phyloP scores from a whole-genome alignment of 2,797 vertebrate species.

The Tragelaphus eurycerus region DNA sequence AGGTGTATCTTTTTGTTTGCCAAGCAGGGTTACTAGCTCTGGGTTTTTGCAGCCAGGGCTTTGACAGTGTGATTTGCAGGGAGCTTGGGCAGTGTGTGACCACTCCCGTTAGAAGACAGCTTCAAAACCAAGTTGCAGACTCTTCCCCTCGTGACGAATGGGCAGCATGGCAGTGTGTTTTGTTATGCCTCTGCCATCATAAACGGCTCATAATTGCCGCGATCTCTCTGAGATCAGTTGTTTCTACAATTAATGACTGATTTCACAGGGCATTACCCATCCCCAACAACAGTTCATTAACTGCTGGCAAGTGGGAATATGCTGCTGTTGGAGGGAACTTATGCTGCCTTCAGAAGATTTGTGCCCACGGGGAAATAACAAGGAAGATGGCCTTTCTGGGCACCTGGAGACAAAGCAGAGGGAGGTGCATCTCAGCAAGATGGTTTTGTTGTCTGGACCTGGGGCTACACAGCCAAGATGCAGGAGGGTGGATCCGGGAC shows the following conservation, averaged over 20 bases:
- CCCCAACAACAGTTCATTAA: conserved; percentile 77
- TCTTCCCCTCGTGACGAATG: background rate
- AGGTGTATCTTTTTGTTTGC: conserved; percentile 9
- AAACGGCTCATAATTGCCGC: conserved; percentile 67
- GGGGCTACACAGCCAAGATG: background rate
- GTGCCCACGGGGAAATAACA: background rate
- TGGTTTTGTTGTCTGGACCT: background rate
- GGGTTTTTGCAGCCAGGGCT: background rate
- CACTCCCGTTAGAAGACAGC: background rate
- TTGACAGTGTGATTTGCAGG: background rate
- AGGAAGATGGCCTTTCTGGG: background rate
- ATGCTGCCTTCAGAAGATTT: conserved; percentile 64
- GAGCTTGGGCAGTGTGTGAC: background rate
- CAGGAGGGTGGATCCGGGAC: background rate
- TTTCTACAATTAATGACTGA: conserved; percentile 83
- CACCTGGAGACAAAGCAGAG: too few relatives aligned
- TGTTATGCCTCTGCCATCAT: conserved; percentile 44
- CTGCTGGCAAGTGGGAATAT: conserved; percentile 67
- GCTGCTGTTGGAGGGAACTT: conserved; percentile 51
- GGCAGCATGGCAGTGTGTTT: background rate
- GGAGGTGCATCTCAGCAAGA: background rate
- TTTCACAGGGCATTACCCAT: conserved; percentile 80
- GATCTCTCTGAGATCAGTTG: conserved; percentile 79
- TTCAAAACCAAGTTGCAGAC: background rate
- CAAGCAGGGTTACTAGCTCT: background rate